Evolutionary conservation across 2,888 invertebrate genomes (phyloP).

Genomic region (Morpho helenor): DNA sequence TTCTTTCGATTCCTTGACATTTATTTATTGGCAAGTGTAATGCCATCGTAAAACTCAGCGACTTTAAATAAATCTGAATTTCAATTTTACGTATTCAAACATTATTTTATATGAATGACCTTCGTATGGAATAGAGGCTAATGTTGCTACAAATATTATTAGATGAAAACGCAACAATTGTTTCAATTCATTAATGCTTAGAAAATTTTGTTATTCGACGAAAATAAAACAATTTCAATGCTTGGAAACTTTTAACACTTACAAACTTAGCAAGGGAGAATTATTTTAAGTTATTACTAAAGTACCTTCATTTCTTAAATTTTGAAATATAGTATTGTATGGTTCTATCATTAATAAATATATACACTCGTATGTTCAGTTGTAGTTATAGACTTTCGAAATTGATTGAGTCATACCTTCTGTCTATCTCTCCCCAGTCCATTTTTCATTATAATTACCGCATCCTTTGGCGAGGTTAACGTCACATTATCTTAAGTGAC

Average conservation of each 20-base stretch:
- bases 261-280: too few species aligned
- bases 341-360: too few species aligned
- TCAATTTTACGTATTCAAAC: slow-evolving; percentile 16
- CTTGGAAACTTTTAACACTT: too few species aligned
- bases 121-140: slow-evolving; percentile 7
- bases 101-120: slow-evolving; percentile 13
- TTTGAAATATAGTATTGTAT: too few species aligned
- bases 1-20: background rate
- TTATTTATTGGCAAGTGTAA: slow-evolving; percentile 6
- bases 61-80: slow-evolving; percentile 10
- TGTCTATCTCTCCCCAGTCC: too few species aligned
- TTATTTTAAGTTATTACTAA: too few species aligned
- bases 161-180: background rate
- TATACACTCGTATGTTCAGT: too few species aligned
- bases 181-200: background rate
- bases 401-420: too few species aligned
- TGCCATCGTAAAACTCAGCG: slow-evolving; percentile 5
- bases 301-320: background rate
- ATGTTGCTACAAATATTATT: slow-evolving; percentile 11
- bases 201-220: background rate
- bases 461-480: too few species aligned
- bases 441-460: too few species aligned
- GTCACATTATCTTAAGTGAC: too few species aligned
- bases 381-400: too few species aligned
- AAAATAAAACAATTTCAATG: background rate